Evolutionary conservation across 2,797 vertebrate species (phyloP), one percentile per base, ranked within the genome.

Genomic region (Lagodon rhomboides): DNA sequence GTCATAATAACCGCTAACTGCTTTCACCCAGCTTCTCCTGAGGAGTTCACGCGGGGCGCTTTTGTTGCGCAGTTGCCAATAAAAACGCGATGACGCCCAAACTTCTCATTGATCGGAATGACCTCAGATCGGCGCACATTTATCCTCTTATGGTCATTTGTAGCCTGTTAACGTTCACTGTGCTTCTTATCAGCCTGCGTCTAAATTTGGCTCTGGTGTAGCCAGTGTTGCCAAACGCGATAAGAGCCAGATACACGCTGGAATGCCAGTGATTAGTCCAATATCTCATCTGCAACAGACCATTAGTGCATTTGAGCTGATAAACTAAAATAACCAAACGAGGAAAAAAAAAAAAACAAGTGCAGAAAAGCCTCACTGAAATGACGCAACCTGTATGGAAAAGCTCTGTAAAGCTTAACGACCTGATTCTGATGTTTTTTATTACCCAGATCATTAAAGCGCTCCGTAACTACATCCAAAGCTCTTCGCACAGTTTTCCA

Each of bases 231-330:
- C 68, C 56, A 73, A 54, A 84, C 75, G 72, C 77, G 89, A 92
- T 89, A 86, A 82, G 74, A 62, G 60, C 44, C 55, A 84, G 85
- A 89, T 77, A 89, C 86, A 82, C 46, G 16, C 56, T 18, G 89
- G 79, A 84, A 89, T 82, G 83, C 23, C 25, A 15, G n/a, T 47
- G 82, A 81, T 81, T 51, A 70, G 16, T 51, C 43, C 49, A 49
- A 30, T 68, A 27, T 54, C 34, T 44, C 41, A 56, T 43, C 51
- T n/a, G 18, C 50, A 59, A 43, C 12, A 71, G 25, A 44, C 49
- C 34, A 46, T 50, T 49, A 43, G 27, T 46, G 55, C 7, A 41
- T 87, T 63, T 68, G 41, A 50, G 71, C 34, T 70, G 74, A 71
- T 76, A 46, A 65, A 67, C 63, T 38, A 13, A 74, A 75, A 70